These are phyloP conservation scores for Ciconia boyciana DNA, from an alignment of 2,113 vertebrate species.

Conservation along the genomic window DNA sequence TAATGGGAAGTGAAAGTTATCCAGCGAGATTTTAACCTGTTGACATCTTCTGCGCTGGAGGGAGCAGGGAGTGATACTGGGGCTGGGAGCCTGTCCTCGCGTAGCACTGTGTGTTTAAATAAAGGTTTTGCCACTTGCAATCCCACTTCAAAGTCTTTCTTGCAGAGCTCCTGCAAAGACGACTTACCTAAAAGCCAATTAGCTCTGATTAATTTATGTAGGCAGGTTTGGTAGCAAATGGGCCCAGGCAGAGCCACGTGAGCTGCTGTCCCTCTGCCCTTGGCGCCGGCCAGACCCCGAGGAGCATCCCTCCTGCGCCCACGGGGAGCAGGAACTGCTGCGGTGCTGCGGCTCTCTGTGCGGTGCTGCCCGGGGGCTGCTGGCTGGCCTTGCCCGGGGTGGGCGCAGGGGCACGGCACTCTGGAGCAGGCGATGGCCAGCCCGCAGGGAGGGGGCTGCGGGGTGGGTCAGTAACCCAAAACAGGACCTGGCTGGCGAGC, in stretches of 20 bases:
- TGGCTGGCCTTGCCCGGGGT: not conserved
- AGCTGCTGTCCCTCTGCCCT: not conserved
- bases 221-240: not conserved
- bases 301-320: rapidly evolving
- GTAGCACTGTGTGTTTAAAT: not conserved
- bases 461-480: not conserved
- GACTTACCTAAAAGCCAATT: conserved; percentile 14
- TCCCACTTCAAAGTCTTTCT: not conserved
- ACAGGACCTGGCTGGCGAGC: not conserved
- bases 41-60: not conserved
- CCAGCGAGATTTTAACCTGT: not conserved
- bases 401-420: not conserved
- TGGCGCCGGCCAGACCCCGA: not conserved
- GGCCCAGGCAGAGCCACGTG: not conserved
- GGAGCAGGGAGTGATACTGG: not conserved
- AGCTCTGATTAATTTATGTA: not conserved
- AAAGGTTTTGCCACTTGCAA: not conserved
- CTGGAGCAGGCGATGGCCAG: not conserved
- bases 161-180: not conserved
- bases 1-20: not conserved
- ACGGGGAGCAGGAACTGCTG: rapidly evolving
- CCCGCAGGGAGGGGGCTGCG: not conserved
- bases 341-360: not conserved
- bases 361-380: too few species aligned
- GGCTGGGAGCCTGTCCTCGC: not conserved